Percentiles rank a stretch among this genome's conserved stretches.
Conservation (phyloP, 2,888 invertebrate species). For the Pyrocoelia pectoralis region DNA sequence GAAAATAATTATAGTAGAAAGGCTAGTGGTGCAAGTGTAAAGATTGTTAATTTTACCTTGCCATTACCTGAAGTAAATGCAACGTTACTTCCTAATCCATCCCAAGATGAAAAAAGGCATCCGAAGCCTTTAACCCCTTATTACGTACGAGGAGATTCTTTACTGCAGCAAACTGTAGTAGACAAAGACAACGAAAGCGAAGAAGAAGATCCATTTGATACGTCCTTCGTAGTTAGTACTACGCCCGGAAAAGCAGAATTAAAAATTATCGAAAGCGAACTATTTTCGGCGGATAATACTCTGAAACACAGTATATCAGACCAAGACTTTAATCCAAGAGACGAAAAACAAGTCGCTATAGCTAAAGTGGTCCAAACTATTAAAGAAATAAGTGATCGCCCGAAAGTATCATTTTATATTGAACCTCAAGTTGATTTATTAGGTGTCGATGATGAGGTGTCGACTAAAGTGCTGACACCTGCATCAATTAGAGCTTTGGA, state of each 20-base stretch:
- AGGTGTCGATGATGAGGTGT: conserved; percentile 66
- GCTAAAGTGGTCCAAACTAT: conserved; percentile 56
- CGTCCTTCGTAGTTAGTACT: conserved; percentile 65
- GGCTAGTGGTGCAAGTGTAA: conserved; percentile 17
- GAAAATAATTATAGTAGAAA: conserved; percentile 59
- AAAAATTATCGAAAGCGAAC: conserved; percentile 65
- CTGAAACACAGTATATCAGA: conserved; percentile 69
- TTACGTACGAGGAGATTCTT: conserved; percentile 70
- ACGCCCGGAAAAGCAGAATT: conserved; percentile 67
- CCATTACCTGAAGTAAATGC: conserved; percentile 57
- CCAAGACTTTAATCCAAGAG: conserved; percentile 68
- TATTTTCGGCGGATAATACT: conserved; percentile 54
- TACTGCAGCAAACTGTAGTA: conserved; percentile 30
- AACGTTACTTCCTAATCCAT: conserved; percentile 57
- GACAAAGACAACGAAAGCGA: conserved; percentile 57
- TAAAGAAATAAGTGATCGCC: conserved; percentile 54
- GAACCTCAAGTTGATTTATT: conserved; percentile 53
- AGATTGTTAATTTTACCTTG: conserved; percentile 66
- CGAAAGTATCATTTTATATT: conserved; percentile 28
- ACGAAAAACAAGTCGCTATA: conserved; percentile 52
- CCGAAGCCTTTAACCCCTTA: conserved; percentile 83
- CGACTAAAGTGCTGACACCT: conserved; percentile 75
- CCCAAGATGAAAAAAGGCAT: conserved; percentile 60
- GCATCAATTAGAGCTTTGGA: conserved; percentile 60
- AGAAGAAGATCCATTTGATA: conserved; percentile 72